Percentiles rank a stretch among this genome's conserved stretches.
phyloP scores from a whole-genome alignment of 2,113 vertebrate species.

The Ivindomyrus marchei region DNA sequence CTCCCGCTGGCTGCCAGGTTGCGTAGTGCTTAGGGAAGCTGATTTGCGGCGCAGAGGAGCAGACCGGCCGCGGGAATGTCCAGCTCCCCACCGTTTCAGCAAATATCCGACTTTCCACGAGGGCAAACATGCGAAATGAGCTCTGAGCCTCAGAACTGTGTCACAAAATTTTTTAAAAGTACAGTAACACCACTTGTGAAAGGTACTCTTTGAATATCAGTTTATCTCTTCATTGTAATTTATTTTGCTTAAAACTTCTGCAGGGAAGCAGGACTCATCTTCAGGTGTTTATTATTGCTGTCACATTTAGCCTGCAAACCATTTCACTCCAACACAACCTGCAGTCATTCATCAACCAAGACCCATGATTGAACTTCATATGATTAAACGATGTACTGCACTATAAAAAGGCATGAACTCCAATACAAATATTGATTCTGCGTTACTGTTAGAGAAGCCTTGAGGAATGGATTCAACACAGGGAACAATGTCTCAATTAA shows the following conservation, averaged over 20 bases:
- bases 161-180: neutral
- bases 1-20: neutral
- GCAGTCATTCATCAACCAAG: neutral
- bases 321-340: neutral
- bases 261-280: neutral
- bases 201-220: neutral
- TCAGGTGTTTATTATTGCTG: neutral
- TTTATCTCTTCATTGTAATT: neutral
- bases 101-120: neutral
- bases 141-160: neutral
- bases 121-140: neutral
- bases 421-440: neutral
- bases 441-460: neutral
- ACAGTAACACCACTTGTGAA: neutral
- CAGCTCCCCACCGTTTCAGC: neutral
- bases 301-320: neutral
- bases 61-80: neutral
- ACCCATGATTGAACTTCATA: neutral
- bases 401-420: neutral
- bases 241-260: neutral
- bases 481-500: neutral
- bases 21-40: neutral
- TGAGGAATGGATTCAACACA: neutral
- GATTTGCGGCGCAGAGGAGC: neutral
- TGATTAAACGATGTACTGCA: neutral